Evolutionary conservation across 2,797 vertebrate species (phyloP), one percentile per base, ranked within the genome.

Genomic region (Tenualosa ilisha): DNA sequence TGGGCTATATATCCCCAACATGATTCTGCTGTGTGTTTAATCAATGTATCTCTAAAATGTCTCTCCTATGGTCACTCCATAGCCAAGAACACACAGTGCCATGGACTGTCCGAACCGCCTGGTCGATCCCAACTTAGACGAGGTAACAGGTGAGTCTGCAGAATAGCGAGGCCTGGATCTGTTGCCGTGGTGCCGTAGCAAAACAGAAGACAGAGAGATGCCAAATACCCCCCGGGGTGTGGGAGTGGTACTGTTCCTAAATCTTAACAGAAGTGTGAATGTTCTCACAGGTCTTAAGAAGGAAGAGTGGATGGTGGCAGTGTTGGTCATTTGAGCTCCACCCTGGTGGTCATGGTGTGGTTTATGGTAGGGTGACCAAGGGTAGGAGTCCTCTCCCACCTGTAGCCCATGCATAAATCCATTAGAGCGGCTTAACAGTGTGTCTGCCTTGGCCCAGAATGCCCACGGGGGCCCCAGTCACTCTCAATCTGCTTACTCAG

Each of bases 111-210:
- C 97, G 85, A 94, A 99, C 17, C 95, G 97, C 0, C 97, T 96
- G 3, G 94, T 94, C 3, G 95, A 99, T 83, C 96, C 97, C 3
- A 96, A 90, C 85, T 12, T 51, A 51, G 89, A 90, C 5, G 96
- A 98, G 98, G 98, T 99, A 97, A 97, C 94, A 94, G 97, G 97
- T 99, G 92, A 95, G 96, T 91, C 37, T 79, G 13, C 37, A 1
- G n/a, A 4, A 12, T 6, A n/a, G 12, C 46, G 72, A 79, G 37
- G 15, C 65, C 26, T 40, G 65, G 13, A 37, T 31, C 13, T 72
- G 11, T 31, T 72, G 65, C 65, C 31, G 46, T 22, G 20, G 17
- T 17, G 26, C 6, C 6, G 9, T 24, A 63, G 20, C 20, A 22
- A 46, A 2, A 22, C 72, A 22, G 13, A 15, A 79, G 72, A 0